Base-by-base conservation (phyloP, 2,888 invertebrate species). In the Hoplodrina ambigua region DNA sequence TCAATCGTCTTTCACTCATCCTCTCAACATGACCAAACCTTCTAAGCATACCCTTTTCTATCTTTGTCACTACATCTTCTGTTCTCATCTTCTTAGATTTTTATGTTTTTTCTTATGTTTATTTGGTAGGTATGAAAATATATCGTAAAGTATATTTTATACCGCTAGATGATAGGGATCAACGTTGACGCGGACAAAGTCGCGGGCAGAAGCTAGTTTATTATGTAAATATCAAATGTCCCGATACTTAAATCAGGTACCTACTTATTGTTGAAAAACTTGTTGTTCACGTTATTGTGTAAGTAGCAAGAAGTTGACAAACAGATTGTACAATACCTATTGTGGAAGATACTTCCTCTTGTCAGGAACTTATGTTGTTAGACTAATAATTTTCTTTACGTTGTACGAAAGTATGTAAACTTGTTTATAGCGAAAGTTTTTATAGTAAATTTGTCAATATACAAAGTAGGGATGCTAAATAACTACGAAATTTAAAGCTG, bases 271-370 rank as follows among this genome's bases (percentile, higher is more conserved):
- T 57, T 58, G 66, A 56, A 74, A 71, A 75, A 81, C 50, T 76
- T 67, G n/a, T 58, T 67, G 69, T 57, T 69, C 59, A 57, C 69
- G 37, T 68, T 74, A 77, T 74, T 83, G 81, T 76, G 50, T 37
- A 54, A 80, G 73, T 56, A 58, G 44, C 33, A 37, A 59, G 59
- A 64, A 75, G 46, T 75, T 70, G 56, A 61, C 70, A 72, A 69
- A 82, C 63, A 74, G 65, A 80, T 72, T 53, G 60, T 55, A 77
- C 72, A 80, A 72, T 69, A 66, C 70, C 66, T 76, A 62, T 80
- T 83, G 81, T 81, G 19, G 15, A 65, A 53, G 61, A 57, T 67
- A 67, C 50, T 57, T 72, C 49, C 50, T 20, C 53, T 72, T 74
- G 67, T 70, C 65, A 65, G 37, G 44, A 81, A 76, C 58, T 80